These are phyloP conservation scores for Cosmia trapezina DNA, from an alignment of 2,888 invertebrate genomes.

Conservation along the genomic window DNA sequence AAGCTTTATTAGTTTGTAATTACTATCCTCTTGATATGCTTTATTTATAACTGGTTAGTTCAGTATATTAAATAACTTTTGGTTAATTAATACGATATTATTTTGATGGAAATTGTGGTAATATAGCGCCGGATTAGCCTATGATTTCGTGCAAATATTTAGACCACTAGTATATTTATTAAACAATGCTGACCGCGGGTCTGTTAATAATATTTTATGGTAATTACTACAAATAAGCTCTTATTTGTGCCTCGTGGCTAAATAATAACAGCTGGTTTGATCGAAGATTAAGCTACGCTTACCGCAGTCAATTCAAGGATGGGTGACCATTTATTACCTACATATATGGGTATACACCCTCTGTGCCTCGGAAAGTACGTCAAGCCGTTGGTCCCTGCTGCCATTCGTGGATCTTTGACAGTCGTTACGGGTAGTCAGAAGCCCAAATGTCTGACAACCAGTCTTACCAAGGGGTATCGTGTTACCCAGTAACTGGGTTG, in stretches of 20 bases:
- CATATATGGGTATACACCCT: not conserved
- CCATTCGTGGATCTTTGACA: not conserved
- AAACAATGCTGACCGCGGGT: not conserved
- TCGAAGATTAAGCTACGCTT: no score
- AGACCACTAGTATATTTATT: not conserved
- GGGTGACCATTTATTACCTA: not conserved
- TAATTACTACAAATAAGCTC: not conserved
- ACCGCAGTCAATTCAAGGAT: not conserved
- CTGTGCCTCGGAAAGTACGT: not conserved
- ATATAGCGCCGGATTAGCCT: not conserved
- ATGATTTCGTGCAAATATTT: slow-evolving; percentile 1
- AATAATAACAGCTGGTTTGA: not conserved
- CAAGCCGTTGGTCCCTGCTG: not conserved
- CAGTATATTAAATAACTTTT: slow-evolving; percentile 25
- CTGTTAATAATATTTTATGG: not conserved
- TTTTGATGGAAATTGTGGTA: slow-evolving; percentile 38
- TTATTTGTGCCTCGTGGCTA: not conserved
- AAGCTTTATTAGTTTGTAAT: slow-evolving; percentile 34
- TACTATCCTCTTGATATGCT: slow-evolving; percentile 20
- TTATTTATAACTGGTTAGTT: slow-evolving; percentile 19
- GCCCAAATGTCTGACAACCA: not conserved
- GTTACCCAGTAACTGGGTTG: not conserved
- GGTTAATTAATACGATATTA: slow-evolving; percentile 26
- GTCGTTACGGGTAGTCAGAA: not conserved
- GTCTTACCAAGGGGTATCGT: not conserved